Base-by-base conservation (phyloP, 2,797 vertebrate species). In the Tenualosa ilisha region DNA sequence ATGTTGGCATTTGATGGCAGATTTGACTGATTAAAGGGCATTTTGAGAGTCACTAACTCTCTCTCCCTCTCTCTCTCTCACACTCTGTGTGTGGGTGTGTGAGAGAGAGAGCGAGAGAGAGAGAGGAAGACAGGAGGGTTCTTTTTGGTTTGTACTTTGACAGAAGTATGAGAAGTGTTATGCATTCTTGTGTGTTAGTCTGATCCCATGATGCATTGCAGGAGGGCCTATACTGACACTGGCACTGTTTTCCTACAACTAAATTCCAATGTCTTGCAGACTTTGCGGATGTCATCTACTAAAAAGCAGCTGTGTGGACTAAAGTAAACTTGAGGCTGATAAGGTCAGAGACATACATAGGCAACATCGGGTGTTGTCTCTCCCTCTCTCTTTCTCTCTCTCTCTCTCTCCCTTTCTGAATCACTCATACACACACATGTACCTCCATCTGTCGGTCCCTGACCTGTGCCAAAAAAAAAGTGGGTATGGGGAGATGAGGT, bases 261-360 rank as follows among this genome's bases (percentile, higher is more conserved):
- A 3, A 9, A 13, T 24, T 31, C 2, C 24, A 26, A 1, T 40
- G 31, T 17, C 68, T 17, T 15, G 3, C n/a, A 56, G 54, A 56
- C 54, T 2, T 37, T n/a, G n/a, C n/a, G n/a, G 17, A 9, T 24
- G n/a, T 24, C 8, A 13, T 11, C 65, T 68, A 26, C 65, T 3
- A 11, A 68, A 26, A 37, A 31, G 9, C 13, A 37, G 65, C 26
- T 40, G 68, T 17, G 37, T 17, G 37, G 37, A 40, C 68, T 1
- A 72, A 87, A 86, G 87, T 83, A 87, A 89, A 85, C 89, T 89
- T 91, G 3, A 2, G n/a, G n/a, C n/a, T n/a, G n/a, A n/a, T n/a
- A n/a, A n/a, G n/a, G n/a, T n/a, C n/a, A n/a, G n/a, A n/a, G n/a
- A n/a, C n/a, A n/a, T n/a, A n/a, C n/a, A n/a, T 7, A 61, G 59